These are phyloP conservation scores for Sceliomorpha sp. DNA, from an alignment of 2,888 invertebrate species.

Conservation along the genomic window DNA sequence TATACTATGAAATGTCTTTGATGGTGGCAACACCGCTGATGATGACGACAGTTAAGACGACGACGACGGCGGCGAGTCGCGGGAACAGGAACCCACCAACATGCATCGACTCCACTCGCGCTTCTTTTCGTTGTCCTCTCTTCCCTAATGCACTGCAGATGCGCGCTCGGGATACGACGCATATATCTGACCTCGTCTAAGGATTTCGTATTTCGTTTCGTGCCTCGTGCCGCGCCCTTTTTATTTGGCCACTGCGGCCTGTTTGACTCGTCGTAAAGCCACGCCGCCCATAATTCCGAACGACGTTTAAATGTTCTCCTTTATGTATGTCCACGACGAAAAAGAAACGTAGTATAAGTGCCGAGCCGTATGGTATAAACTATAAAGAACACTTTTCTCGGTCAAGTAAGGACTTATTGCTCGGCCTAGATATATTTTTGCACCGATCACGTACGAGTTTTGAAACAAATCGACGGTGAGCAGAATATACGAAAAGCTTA, in stretches of 20 bases:
- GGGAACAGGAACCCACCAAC: constrained; percentile 1
- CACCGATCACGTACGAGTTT: too few species aligned
- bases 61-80: neutral
- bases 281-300: constrained; percentile 12
- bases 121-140: neutral
- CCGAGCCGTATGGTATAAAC: too few species aligned
- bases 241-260: constrained; percentile 15
- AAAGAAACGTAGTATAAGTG: too few species aligned
- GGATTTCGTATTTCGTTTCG: constrained; percentile 5
- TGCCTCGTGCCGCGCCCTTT: constrained; percentile 4
- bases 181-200: constrained; percentile 3
- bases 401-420: too few species aligned
- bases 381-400: too few species aligned
- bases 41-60: too few species aligned
- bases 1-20: constrained; percentile 7
- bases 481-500: too few species aligned
- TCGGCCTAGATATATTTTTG: too few species aligned
- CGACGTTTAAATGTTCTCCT: constrained; percentile 52
- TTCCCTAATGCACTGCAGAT: constrained; percentile 7
- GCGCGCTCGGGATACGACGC: neutral
- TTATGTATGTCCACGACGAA: constrained; percentile 10
- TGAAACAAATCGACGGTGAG: too few species aligned
- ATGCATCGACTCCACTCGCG: neutral
- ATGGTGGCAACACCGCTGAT: neutral
- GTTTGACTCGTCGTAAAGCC: constrained; percentile 61